Evolutionary conservation across 2,797 vertebrate species (phyloP).

Genomic region (Aratinga solstitialis): DNA sequence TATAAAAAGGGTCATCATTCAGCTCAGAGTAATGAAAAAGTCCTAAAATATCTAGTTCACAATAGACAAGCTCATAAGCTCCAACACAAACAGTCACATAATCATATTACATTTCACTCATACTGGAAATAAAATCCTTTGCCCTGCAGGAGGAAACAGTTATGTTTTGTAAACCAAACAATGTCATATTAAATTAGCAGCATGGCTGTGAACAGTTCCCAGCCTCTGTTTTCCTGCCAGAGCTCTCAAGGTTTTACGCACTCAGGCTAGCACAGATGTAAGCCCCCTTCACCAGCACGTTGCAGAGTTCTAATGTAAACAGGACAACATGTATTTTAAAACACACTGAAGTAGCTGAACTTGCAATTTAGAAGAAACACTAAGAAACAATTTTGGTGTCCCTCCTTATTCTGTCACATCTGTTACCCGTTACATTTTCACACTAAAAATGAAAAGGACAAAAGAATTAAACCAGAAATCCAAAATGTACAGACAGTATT

Average conservation of each 20-base stretch:
- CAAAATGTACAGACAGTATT: not conserved
- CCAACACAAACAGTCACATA: not conserved
- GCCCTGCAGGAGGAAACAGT: not conserved
- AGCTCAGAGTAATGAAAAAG: not conserved
- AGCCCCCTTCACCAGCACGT: rapidly evolving
- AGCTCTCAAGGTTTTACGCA: not conserved
- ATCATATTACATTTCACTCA: not conserved
- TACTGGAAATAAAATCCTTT: not conserved
- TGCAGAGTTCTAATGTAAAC: not conserved
- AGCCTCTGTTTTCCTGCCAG: not conserved
- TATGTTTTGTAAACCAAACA: not conserved
- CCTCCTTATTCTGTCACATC: not conserved
- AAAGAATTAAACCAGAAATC: not conserved
- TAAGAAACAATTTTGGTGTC: not conserved
- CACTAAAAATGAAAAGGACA: not conserved
- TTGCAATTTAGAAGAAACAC: not conserved
- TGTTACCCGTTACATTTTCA: not conserved
- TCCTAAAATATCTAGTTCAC: not conserved
- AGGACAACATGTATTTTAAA: not conserved
- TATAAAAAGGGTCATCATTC: not conserved
- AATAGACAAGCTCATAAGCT: not conserved
- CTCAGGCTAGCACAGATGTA: not conserved
- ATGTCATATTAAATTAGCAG: not conserved
- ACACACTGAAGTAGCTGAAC: not conserved
- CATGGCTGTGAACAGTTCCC: not conserved